Percentiles rank a stretch among this genome's conserved stretches.
Evolutionary conservation across 1,140 invertebrate species (phyloP).

Genomic region (Hylyphantes graminicola): DNA sequence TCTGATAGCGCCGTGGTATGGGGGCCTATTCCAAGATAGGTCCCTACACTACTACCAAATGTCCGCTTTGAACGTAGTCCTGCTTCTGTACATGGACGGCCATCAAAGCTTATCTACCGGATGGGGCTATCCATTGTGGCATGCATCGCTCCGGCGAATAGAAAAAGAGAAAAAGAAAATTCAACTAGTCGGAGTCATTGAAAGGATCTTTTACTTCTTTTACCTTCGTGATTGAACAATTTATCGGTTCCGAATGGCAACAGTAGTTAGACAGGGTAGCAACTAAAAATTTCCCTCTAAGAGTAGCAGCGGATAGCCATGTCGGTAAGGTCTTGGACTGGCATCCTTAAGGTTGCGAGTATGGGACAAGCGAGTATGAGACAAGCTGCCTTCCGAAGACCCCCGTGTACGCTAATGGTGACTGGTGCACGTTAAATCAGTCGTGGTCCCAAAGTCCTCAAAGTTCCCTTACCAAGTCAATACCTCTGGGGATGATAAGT

Average conservation of each 20-base stretch:
- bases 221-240: constrained; percentile 36
- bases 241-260: constrained; percentile 13
- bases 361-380: too few relatives aligned
- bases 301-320: too few relatives aligned
- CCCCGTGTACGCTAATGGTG: too few relatives aligned
- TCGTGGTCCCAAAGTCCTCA: too few relatives aligned
- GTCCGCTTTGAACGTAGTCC: constrained; percentile 5
- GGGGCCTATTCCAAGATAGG: constrained; percentile 29
- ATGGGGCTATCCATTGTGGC: constrained; percentile 48
- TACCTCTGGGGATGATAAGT: too few relatives aligned
- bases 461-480: too few relatives aligned
- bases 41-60: neutral
- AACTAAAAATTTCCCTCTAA: too few relatives aligned
- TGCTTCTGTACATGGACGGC: constrained; percentile 37
- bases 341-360: too few relatives aligned
- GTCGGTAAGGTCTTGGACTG: too few relatives aligned
- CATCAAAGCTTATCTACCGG: constrained; percentile 56
- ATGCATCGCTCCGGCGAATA: constrained; percentile 15
- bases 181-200: constrained; percentile 36
- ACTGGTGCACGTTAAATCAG: too few relatives aligned
- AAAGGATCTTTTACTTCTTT: constrained; percentile 22
- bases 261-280: too few relatives aligned
- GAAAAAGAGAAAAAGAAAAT: constrained; percentile 13
- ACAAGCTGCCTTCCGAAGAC: too few relatives aligned
- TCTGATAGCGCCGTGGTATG: constrained; percentile 56